phyloP scores from a whole-genome alignment of 2,888 invertebrate genomes.

The Lasioglossum figueresi region DNA sequence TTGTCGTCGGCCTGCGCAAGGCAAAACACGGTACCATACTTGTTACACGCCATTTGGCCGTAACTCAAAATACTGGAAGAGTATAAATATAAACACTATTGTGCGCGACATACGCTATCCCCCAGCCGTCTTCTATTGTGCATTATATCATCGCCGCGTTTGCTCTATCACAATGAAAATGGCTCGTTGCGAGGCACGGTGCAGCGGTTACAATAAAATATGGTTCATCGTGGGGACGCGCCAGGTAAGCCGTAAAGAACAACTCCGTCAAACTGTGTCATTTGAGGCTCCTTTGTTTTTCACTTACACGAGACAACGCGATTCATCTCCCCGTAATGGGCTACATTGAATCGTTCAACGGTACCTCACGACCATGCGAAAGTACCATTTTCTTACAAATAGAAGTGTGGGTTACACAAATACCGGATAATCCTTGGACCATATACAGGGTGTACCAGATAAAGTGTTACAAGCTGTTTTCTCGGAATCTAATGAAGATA shows the following conservation, averaged over 20 bases:
- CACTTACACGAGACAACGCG: not conserved
- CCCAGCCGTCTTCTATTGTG: constrained; percentile 37
- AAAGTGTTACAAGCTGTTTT: too few species aligned
- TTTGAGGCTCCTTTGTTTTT: constrained; percentile 26
- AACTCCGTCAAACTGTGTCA: constrained; percentile 13
- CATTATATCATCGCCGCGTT: constrained; percentile 60
- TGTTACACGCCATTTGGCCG: constrained; percentile 53
- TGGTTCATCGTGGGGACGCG: constrained; percentile 44
- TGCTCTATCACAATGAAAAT: constrained; percentile 53
- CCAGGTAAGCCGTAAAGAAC: constrained; percentile 33
- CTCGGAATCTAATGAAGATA: too few species aligned
- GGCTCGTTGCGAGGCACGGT: constrained; percentile 34
- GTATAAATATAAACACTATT: constrained; percentile 60
- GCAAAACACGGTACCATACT: constrained; percentile 46
- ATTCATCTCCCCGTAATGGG: constrained; percentile 14
- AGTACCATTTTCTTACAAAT: not conserved
- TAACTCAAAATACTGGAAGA: constrained; percentile 51
- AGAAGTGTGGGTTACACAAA: not conserved
- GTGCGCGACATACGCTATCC: constrained; percentile 59
- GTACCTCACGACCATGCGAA: not conserved
- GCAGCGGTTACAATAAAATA: constrained; percentile 56
- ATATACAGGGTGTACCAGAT: too few species aligned
- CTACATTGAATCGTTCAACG: constrained; percentile 11
- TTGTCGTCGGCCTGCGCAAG: constrained; percentile 39
- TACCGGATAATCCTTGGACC: too few species aligned